Percentiles rank a stretch among this genome's conserved stretches.
phyloP scores from a whole-genome alignment of 2,888 invertebrate genomes.

The Ormyrus nitidulus region DNA sequence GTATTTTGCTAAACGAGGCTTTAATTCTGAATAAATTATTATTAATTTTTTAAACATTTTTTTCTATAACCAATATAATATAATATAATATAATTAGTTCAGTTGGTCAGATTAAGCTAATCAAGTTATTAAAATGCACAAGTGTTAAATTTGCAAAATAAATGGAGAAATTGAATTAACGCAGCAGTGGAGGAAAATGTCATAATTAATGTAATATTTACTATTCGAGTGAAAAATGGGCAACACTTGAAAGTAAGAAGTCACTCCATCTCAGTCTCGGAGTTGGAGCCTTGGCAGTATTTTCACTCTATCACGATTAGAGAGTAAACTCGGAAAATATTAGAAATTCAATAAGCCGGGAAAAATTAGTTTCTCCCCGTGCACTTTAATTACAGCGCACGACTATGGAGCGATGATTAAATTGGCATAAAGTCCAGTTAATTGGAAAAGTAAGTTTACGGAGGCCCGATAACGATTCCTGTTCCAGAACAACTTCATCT shows the following conservation, averaged over 20 bases:
- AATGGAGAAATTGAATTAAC: neutral
- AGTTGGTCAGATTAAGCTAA: too few relatives aligned
- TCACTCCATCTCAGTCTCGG: too few relatives aligned
- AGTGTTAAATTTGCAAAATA: too few relatives aligned
- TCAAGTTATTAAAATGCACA: too few relatives aligned
- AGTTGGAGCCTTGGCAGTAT: too few relatives aligned
- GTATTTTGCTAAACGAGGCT: too few relatives aligned
- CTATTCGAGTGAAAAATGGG: neutral
- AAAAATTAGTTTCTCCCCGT: conserved; percentile 20
- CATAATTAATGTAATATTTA: neutral
- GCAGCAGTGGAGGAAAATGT: neutral
- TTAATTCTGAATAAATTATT: too few relatives aligned
- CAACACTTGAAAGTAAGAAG: too few relatives aligned
- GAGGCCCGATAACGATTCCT: conserved; percentile 1
- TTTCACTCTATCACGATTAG: neutral
- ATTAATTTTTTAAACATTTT: too few relatives aligned
- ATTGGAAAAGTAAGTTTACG: conserved; percentile 22
- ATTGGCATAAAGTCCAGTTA: conserved; percentile 29
- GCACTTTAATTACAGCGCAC: neutral
- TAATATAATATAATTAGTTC: too few relatives aligned
- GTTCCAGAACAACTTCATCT: conserved; percentile 7
- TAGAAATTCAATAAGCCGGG: conserved; percentile 11
- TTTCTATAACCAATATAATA: too few relatives aligned
- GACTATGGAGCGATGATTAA: conserved; percentile 16
- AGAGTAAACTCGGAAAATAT: neutral